A percentile compares a stretch with the other conserved stretches of the same genome.
Evolutionary conservation across 2,888 invertebrate species (phyloP).

Genomic region (Drosophila anomalata): DNA sequence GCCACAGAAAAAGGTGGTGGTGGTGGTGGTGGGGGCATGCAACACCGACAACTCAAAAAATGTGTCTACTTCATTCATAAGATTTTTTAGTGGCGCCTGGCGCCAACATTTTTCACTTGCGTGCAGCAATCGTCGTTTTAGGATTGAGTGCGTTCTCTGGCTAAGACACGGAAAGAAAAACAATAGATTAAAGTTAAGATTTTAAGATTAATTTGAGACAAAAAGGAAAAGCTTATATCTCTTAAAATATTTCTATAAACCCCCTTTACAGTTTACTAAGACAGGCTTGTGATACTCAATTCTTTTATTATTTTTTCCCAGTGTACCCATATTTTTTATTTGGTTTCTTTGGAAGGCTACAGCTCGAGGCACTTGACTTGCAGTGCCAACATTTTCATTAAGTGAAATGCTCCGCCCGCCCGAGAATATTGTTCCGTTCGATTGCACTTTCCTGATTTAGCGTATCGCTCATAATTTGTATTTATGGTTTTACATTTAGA

Average conservation of each 20-base stretch:
- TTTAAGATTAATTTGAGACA: too few relatives aligned
- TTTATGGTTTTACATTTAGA: slow-evolving; percentile 77
- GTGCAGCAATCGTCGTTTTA: slow-evolving; percentile 63
- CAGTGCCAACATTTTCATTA: slow-evolving; percentile 83
- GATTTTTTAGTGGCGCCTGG: slow-evolving; percentile 80
- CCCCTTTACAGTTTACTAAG: not conserved
- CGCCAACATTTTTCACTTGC: slow-evolving; percentile 79
- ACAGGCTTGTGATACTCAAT: too few relatives aligned
- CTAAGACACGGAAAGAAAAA: slow-evolving; percentile 11
- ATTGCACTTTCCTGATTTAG: slow-evolving; percentile 76
- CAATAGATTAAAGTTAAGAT: not conserved
- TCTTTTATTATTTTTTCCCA: not conserved
- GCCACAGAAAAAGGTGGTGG: not conserved
- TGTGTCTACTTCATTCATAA: slow-evolving; percentile 78
- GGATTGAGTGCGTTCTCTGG: slow-evolving; percentile 33
- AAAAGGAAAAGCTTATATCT: too few relatives aligned
- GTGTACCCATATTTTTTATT: slow-evolving; percentile 31
- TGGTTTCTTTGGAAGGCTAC: slow-evolving; percentile 61
- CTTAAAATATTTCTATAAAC: not conserved
- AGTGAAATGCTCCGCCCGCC: slow-evolving; percentile 64
- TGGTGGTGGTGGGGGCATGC: slow-evolving; percentile 13
- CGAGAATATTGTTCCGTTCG: slow-evolving; percentile 47
- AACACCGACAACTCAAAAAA: slow-evolving; percentile 54
- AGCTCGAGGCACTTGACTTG: slow-evolving; percentile 82
- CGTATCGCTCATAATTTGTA: slow-evolving; percentile 81